Base-by-base conservation (phyloP, 1,140 invertebrate species). In the Caenorhabditis briggsae region DNA sequence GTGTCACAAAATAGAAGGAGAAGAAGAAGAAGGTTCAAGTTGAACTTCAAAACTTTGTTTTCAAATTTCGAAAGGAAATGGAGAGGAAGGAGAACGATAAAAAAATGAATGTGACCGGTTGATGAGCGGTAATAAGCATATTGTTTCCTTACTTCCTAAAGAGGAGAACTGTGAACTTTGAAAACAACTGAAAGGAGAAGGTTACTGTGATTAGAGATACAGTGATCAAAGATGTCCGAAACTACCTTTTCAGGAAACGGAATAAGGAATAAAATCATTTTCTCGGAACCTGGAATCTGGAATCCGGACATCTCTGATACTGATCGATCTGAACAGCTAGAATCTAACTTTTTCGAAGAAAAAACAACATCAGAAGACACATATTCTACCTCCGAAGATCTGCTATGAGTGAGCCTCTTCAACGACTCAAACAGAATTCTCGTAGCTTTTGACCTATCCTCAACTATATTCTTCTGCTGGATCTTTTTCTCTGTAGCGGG, bases 21-120 rank as follows among this genome's bases (percentile, higher is more conserved):
- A 58, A 20, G 56, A 20, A 20, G n/a, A 16, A 20, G 16, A n/a
- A 58, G 56, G n/a, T 58, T 58, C 56, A 33, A 25, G 59, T 61
- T 61, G 59, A 61, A 61, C 59, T 61, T 61, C 20, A 61, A 61
- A 61, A 61, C 59, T 33, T 46, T 70, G 41, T 70, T 70, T 70
- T 70, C 41, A 23, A 61, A 70, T 5, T 65, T 65, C 9, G 61
- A 65, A 33, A 65, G 33, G 6, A 25, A 25, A 70, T 0, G 3
- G 7, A 5, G 43, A 46, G 23, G 46, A 0, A 48, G 43, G 41
- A 46, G 41, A 70, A 43, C 64, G 41, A 70, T 70, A 70, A 70
- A 70, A 64, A 0, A 9, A 2, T 64, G 61, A 64, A 46, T 46
- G 64, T 70, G 64, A 61, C 59, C 64, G 7, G 23, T 64, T 59